These are phyloP conservation scores for Lerista edwardsae DNA, from an alignment of 2,797 vertebrate species.

Conservation along the genomic window DNA sequence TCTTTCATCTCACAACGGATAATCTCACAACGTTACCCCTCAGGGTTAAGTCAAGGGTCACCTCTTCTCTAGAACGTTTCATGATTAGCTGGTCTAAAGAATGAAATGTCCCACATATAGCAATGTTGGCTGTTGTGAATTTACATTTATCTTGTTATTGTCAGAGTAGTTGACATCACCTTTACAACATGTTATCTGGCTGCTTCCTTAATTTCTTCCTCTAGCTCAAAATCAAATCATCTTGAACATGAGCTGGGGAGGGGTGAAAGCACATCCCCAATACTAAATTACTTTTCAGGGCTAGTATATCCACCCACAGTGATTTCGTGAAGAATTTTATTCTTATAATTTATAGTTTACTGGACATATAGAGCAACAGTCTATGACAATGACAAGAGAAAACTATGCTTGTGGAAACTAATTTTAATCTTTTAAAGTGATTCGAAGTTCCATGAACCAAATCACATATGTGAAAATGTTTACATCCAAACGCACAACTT, in stretches of 20 bases:
- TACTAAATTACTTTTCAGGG: neutral
- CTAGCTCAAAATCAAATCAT: neutral
- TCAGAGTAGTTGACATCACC: neutral
- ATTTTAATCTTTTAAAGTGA: rapidly evolving
- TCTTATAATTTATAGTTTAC: neutral
- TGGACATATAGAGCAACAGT: neutral
- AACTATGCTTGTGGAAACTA: rapidly evolving
- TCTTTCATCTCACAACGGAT: neutral
- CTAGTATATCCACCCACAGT: neutral
- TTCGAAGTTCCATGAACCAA: neutral
- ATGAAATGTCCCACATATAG: too few relatives aligned
- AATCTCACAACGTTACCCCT: neutral
- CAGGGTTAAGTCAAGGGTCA: neutral
- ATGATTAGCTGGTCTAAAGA: neutral
- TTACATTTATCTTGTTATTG: neutral
- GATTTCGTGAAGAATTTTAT: neutral
- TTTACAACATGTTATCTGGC: neutral
- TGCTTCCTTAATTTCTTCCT: neutral
- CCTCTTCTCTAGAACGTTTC: neutral
- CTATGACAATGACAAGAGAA: neutral
- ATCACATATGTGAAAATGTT: neutral
- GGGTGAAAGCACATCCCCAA: neutral
- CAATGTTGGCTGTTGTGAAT: too few relatives aligned
- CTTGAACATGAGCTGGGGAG: neutral
- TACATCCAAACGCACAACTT: neutral